Evolutionary conservation across 2,797 vertebrate species (phyloP).

Genomic region (Sebastes dallii): DNA sequence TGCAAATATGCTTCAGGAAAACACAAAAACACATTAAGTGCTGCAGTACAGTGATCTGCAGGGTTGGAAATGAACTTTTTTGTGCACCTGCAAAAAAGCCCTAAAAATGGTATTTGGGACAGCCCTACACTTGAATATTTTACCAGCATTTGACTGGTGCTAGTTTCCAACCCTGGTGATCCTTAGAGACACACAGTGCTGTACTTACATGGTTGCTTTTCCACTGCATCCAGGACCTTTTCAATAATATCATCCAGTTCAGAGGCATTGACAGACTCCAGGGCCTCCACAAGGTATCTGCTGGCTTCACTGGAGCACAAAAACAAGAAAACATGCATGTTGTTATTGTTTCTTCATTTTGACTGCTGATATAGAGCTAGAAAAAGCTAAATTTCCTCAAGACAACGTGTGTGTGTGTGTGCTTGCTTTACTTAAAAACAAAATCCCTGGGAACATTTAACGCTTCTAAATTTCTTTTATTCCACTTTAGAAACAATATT

Average conservation of each 20-base stretch:
- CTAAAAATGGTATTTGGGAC: too few relatives aligned
- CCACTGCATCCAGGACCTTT: conserved; percentile 90
- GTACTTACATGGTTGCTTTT: conserved; percentile 91
- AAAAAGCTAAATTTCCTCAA: background rate
- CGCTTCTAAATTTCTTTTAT: background rate
- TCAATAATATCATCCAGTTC: conserved; percentile 91
- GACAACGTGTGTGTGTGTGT: background rate
- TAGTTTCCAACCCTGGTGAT: too few relatives aligned
- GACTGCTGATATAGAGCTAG: background rate
- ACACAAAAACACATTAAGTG: background rate
- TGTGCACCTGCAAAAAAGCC: too few relatives aligned
- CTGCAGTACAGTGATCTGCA: background rate
- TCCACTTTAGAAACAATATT: background rate
- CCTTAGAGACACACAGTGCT: background rate
- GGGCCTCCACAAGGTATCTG: conserved; percentile 87
- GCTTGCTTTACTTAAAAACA: background rate
- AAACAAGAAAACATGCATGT: background rate
- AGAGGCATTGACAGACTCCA: conserved; percentile 82
- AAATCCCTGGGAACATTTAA: background rate
- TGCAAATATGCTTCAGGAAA: background rate
- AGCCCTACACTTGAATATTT: too few relatives aligned
- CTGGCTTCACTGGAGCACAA: conserved; percentile 87
- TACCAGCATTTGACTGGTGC: too few relatives aligned
- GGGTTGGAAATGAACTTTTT: too few relatives aligned
- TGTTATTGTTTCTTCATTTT: background rate